These are phyloP conservation scores for Lithophane semibrunnea DNA, from an alignment of 2,888 invertebrate genomes.

Conservation along the genomic window DNA sequence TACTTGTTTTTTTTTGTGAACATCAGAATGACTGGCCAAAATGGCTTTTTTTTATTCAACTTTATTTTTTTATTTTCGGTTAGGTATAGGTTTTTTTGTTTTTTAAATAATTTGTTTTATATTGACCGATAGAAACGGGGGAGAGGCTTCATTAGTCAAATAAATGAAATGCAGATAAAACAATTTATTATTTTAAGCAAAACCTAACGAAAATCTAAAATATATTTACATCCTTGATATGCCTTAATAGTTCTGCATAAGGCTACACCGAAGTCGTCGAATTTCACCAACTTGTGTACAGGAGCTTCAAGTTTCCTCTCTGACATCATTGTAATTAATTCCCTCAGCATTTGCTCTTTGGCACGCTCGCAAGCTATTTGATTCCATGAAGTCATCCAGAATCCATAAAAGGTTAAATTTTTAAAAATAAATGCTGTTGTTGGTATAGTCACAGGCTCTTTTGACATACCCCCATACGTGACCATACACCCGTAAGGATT, in stretches of 20 bases:
- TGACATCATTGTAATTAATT: conserved; percentile 93
- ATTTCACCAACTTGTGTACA: conserved; percentile 93
- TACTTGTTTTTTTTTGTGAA: no score
- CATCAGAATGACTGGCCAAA: no score
- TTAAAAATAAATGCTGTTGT: conserved; percentile 96
- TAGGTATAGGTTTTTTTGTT: no score
- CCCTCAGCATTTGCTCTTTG: conserved; percentile 93
- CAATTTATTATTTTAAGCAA: conserved; percentile 13
- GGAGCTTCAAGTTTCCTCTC: conserved; percentile 94
- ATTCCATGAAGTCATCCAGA: conserved; percentile 99
- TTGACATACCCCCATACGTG: conserved; percentile 99
- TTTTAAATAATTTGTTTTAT: no score
- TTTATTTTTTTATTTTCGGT: no score
- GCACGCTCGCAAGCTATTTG: conserved; percentile 91
- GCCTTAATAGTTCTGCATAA: conserved; percentile 93
- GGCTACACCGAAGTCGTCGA: conserved; percentile 94
- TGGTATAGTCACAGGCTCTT: conserved; percentile 96
- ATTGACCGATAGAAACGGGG: no score
- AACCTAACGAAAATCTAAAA: conserved; percentile 91
- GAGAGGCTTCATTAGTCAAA: no score
- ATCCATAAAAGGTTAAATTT: conserved; percentile 95
- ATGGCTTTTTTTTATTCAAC: no score
- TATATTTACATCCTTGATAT: conserved; percentile 94
- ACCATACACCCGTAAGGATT: conserved; percentile 95
- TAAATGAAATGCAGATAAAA: not conserved